A percentile compares a stretch with the other conserved stretches of the same genome.
Conservation (phyloP, 2,888 invertebrate genomes). For the Darwinula stevensoni region DNA sequence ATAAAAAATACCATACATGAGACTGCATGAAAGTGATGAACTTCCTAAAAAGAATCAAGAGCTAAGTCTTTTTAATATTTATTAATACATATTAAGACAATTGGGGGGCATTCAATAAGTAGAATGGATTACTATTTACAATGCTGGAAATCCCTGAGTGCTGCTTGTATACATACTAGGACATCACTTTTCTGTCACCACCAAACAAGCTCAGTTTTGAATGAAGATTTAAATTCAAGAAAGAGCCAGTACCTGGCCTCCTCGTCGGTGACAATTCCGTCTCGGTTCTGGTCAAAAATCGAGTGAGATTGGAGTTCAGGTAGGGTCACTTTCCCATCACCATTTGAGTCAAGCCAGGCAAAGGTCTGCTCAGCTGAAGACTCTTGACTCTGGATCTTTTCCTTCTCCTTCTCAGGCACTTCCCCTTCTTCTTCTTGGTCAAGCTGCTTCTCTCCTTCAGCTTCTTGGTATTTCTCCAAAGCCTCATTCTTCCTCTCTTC, state of each 20-base stretch:
- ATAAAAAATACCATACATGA: background rate
- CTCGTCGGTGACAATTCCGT: constrained; percentile 59
- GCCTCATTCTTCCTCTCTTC: background rate
- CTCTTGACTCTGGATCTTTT: constrained; percentile 12
- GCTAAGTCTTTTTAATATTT: no score
- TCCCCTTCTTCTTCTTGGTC: constrained; percentile 21
- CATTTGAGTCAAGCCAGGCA: constrained; percentile 42
- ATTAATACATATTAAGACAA: no score
- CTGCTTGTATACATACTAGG: no score
- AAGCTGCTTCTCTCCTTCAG: background rate
- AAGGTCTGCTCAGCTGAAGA: constrained; percentile 26
- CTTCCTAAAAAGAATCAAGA: no score
- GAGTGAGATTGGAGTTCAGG: constrained; percentile 25
- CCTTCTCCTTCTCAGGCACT: constrained; percentile 20
- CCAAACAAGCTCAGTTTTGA: background rate
- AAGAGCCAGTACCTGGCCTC: constrained; percentile 28
- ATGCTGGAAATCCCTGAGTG: no score
- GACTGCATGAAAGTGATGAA: background rate
- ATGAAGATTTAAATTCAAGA: background rate
- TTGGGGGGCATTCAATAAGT: no score
- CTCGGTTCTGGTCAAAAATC: constrained; percentile 60
- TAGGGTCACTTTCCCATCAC: constrained; percentile 26
- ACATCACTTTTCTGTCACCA: no score
- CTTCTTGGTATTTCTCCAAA: background rate
- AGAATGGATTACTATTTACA: no score